Evolutionary conservation across 2,113 vertebrate species (phyloP).

Genomic region (Peromyscus polionotus): DNA sequence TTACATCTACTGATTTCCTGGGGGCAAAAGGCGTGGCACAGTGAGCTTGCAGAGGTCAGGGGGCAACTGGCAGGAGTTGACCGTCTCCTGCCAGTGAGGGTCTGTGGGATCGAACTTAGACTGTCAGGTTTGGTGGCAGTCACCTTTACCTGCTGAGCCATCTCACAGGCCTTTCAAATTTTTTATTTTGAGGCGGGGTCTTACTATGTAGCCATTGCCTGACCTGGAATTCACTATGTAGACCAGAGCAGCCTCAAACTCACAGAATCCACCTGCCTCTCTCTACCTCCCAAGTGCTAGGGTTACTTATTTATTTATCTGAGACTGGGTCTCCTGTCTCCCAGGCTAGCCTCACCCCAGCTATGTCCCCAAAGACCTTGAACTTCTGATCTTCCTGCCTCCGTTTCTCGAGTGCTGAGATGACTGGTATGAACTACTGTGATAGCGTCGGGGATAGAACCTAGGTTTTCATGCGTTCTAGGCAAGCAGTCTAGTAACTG

Average conservation of each 20-base stretch:
- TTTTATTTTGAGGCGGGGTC: background rate
- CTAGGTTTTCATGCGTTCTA: background rate
- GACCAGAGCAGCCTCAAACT: background rate
- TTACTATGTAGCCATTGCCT: background rate
- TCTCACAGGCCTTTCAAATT: background rate
- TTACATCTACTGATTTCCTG: background rate
- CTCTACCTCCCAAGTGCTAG: background rate
- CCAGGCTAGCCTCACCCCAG: background rate
- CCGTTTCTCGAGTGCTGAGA: background rate
- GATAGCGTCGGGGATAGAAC: background rate
- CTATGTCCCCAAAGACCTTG: background rate
- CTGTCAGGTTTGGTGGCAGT: background rate
- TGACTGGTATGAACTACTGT: background rate
- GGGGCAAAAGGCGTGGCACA: background rate
- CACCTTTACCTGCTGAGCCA: background rate
- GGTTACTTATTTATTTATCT: background rate
- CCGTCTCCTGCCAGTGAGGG: background rate
- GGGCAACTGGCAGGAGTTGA: background rate
- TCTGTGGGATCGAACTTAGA: background rate
- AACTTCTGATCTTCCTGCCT: background rate
- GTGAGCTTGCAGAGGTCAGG: background rate
- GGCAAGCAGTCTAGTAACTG: background rate
- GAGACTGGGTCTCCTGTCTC: background rate
- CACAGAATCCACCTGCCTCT: background rate
- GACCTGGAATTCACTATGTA: background rate